Conservation (phyloP, 1,140 invertebrate genomes). For the Orussus abietinus region DNA sequence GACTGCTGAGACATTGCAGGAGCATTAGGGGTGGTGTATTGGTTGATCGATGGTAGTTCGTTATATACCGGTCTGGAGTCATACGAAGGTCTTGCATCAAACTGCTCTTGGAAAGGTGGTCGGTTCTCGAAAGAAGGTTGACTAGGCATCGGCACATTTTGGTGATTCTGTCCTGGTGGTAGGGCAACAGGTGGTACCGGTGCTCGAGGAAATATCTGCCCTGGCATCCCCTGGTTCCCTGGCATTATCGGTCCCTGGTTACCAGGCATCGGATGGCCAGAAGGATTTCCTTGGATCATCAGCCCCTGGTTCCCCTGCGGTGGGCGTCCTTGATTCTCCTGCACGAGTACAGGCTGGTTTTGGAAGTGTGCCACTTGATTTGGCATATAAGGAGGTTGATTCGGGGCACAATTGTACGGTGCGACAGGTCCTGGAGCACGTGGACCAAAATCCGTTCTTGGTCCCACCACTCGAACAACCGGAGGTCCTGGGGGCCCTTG, state of each 20-base stretch:
- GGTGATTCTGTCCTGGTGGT: slow-evolving; percentile 21
- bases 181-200: slow-evolving; percentile 15
- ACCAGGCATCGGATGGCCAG: slow-evolving; percentile 19
- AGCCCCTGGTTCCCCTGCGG: background rate
- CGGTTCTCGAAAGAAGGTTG: slow-evolving; percentile 36
- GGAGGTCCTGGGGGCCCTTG: slow-evolving; percentile 13
- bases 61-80: slow-evolving; percentile 28
- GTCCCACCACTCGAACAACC: slow-evolving; percentile 10
- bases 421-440: slow-evolving; percentile 9
- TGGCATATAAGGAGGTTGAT: slow-evolving; percentile 29
- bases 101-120: slow-evolving; percentile 35
- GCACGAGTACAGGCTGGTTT: slow-evolving; percentile 21
- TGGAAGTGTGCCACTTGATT: slow-evolving; percentile 21
- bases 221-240: slow-evolving; percentile 15
- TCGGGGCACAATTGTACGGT: slow-evolving; percentile 31
- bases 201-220: slow-evolving; percentile 15
- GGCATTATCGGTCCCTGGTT: slow-evolving; percentile 29
- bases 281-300: slow-evolving; percentile 28
- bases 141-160: slow-evolving; percentile 24
- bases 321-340: slow-evolving; percentile 24
- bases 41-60: slow-evolving; percentile 18
- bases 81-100: slow-evolving; percentile 28
- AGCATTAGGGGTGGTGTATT: slow-evolving; percentile 20
- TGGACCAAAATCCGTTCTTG: slow-evolving; percentile 17
- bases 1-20: slow-evolving; percentile 18